Evolutionary conservation across 2,797 vertebrate species (phyloP), one percentile per base, ranked within the genome.

Genomic region (Mallotus villosus): DNA sequence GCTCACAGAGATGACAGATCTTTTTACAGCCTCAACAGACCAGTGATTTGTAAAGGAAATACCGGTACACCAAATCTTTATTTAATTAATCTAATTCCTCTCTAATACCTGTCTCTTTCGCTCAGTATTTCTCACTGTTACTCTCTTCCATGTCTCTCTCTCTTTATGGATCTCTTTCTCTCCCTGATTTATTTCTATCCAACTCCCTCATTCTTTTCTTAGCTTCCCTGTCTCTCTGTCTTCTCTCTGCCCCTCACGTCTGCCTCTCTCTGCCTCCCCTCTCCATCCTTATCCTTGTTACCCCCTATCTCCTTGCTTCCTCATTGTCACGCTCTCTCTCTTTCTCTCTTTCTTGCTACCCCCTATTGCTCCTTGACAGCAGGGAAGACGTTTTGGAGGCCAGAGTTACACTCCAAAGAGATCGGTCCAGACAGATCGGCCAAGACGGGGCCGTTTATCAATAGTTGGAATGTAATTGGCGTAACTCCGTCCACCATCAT

Each of bases 281-380:
- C 9, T 46, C 2, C 12, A 46, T 46, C 41, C 41, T 46, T 14
- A 11, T 46, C 41, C 41, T 46, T 3, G 41, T 46, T 46, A 14
- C 41, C 9, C 41, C 14, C 41, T 46, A 14, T 46, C 41, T 46
- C 41, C 41, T 46, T 46, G 41, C 11, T 46, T 46, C 41, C 11
- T 46, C 41, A 46, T 46, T 46, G 14, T 46, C 12, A 46, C 41
- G 14, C 41, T 22, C 57, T 24, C 57, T 7, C 21, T 58, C 6
- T 24, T 24, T 22, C n/a, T 21, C 19, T 59, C 19, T 59, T 59
- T 24, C 17, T 59, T 24, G n/a, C 19, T 8, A 7, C 57, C 27
- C 7, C 8, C 1, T 21, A n/a, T 63, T 75, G 72, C 70, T 27
- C 71, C 62, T 78, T 83, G 84, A 76, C 73, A 9, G 55, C 8